phyloP scores from a whole-genome alignment of 2,113 vertebrate genomes.

The Dicentrarchus labrax region DNA sequence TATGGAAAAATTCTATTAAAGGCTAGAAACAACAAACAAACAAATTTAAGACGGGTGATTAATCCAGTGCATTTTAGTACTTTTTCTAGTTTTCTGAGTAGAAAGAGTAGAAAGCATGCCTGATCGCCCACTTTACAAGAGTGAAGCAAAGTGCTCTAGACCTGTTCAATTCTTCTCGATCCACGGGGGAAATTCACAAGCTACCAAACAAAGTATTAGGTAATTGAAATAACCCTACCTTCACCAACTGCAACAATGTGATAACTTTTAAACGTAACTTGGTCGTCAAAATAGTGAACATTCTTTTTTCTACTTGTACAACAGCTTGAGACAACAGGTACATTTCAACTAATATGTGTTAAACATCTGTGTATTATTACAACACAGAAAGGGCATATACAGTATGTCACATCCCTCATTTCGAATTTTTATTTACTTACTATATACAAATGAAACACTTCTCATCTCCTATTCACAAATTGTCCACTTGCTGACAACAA shows the following conservation, averaged over 20 bases:
- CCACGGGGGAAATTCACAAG: no score
- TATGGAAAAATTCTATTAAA: not conserved
- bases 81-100: not conserved
- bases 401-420: not conserved
- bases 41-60: not conserved
- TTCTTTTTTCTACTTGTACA: not conserved
- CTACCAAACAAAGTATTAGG: no score
- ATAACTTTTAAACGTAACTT: no score
- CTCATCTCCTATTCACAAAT: conserved; percentile 9
- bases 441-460: conserved; percentile 7
- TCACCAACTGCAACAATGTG: no score
- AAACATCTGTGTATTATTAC: not conserved
- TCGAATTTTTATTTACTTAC: not conserved
- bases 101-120: not conserved
- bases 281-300: not conserved
- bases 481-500: conserved; percentile 14
- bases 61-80: not conserved
- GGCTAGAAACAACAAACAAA: not conserved
- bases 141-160: not conserved
- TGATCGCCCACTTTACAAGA: not conserved
- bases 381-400: not conserved
- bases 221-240: no score
- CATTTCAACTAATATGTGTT: not conserved
- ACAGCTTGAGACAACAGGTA: not conserved
- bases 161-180: not conserved